A percentile compares a stretch with the other conserved stretches of the same genome.
phyloP scores from a whole-genome alignment of 1,140 invertebrate genomes.

The Colletes latitarsis region DNA sequence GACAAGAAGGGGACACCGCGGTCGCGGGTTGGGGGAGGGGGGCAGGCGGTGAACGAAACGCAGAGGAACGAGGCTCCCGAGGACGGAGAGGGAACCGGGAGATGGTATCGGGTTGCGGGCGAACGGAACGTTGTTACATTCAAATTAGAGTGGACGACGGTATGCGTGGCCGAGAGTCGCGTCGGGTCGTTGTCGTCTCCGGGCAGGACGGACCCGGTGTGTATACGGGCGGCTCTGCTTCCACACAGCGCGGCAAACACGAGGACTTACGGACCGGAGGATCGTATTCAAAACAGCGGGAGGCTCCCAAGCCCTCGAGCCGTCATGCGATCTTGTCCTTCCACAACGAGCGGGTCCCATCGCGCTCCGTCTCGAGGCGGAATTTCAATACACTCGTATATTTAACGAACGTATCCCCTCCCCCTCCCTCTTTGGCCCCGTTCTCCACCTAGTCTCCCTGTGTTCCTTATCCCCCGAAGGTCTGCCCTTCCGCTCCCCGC shows the following conservation, averaged over 20 bases:
- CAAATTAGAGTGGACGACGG: slow-evolving; percentile 81
- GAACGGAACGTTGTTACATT: slow-evolving; percentile 82
- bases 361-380: slow-evolving; percentile 69
- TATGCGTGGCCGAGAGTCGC: slow-evolving; percentile 75
- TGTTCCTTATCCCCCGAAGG: slow-evolving; percentile 30
- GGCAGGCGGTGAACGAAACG: slow-evolving; percentile 2
- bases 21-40: not conserved
- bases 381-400: slow-evolving; percentile 78
- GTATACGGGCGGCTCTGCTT: slow-evolving; percentile 56
- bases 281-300: slow-evolving; percentile 78
- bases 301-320: slow-evolving; percentile 71
- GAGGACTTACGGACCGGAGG: slow-evolving; percentile 57
- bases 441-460: slow-evolving; percentile 14
- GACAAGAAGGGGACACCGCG: slow-evolving; percentile 3
- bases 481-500: slow-evolving; percentile 3
- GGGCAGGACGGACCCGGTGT: slow-evolving; percentile 51
- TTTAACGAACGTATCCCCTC: slow-evolving; percentile 71
- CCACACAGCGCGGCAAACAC: slow-evolving; percentile 55
- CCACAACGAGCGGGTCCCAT: slow-evolving; percentile 73
- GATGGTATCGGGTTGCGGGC: slow-evolving; percentile 79
- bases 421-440: slow-evolving; percentile 34
- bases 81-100: slow-evolving; percentile 50
- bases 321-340: slow-evolving; percentile 76
- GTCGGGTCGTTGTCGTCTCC: slow-evolving; percentile 72
- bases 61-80: not conserved